Percentiles rank a stretch among this genome's conserved stretches.
Conservation (phyloP, 2,113 vertebrate species). For the Pseudorectes ferrugineus region DNA sequence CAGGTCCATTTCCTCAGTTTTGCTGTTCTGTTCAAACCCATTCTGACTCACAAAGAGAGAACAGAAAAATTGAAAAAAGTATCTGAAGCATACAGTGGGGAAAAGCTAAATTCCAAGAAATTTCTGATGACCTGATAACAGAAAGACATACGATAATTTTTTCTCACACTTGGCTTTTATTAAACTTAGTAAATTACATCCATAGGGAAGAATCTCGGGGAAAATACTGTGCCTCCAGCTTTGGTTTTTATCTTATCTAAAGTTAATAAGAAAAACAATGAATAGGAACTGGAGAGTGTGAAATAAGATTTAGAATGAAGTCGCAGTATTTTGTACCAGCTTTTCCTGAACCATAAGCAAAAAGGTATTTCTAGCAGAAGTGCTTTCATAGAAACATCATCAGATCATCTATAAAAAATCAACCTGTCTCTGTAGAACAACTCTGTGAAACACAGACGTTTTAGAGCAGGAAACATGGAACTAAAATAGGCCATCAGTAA, state of each 20-base stretch:
- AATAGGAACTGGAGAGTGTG: not conserved
- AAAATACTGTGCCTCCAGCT: not conserved
- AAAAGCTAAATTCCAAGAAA: constrained; percentile 3
- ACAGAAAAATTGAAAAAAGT: not conserved
- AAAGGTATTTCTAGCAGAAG: not conserved
- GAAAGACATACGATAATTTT: not conserved
- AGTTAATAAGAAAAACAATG: constrained; percentile 31
- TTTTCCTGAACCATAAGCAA: not conserved
- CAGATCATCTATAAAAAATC: not conserved
- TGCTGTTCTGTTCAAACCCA: not conserved
- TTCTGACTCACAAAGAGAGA: not conserved
- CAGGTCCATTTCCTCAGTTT: not conserved
- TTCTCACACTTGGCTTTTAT: constrained; percentile 1
- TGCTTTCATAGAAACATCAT: not conserved
- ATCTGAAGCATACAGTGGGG: not conserved
- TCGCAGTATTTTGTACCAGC: not conserved
- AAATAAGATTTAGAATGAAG: constrained; percentile 19
- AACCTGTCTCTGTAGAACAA: not conserved
- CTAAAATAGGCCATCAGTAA: not conserved
- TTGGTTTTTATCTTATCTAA: not conserved
- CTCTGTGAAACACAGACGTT: not conserved
- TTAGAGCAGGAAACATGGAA: not conserved
- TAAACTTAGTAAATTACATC: constrained; percentile 13
- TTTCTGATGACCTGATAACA: not conserved
- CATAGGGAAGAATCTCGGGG: not conserved